phyloP scores from a whole-genome alignment of 2,113 vertebrate genomes.

The Tachuris rubrigastra region DNA sequence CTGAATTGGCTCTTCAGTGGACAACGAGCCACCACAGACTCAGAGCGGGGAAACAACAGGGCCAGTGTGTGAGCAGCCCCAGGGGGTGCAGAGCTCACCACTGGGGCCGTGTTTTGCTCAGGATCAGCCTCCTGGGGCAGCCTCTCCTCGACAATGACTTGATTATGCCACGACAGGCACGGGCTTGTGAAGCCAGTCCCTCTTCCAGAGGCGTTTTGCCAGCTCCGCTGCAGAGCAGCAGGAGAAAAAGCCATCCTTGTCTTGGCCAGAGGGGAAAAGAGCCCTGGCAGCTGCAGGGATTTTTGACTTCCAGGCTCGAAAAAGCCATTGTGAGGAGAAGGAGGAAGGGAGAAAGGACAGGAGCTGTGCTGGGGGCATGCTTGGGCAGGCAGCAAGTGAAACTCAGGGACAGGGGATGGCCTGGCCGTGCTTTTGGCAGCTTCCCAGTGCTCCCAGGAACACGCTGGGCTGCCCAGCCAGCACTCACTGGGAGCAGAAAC shows the following conservation, averaged over 20 bases:
- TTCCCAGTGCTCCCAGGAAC: neutral
- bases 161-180: neutral
- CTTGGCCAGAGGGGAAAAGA: neutral
- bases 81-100: neutral
- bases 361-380: neutral
- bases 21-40: neutral
- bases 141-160: neutral
- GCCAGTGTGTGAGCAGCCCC: neutral
- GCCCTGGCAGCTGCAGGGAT: neutral
- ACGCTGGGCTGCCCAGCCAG: fast-evolving
- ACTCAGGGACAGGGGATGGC: neutral
- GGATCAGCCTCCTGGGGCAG: neutral
- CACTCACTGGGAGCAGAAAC: neutral
- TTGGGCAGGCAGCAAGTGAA: neutral
- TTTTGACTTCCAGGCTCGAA: neutral
- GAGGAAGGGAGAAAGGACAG: neutral
- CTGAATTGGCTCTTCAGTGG: neutral
- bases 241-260: neutral
- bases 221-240: neutral
- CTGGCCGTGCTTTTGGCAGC: neutral
- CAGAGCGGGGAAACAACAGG: neutral
- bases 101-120: neutral
- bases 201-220: neutral
- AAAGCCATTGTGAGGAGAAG: neutral
- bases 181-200: neutral